Conservation (phyloP, 2,888 invertebrate species). For the Dolichopus griseipennis region DNA sequence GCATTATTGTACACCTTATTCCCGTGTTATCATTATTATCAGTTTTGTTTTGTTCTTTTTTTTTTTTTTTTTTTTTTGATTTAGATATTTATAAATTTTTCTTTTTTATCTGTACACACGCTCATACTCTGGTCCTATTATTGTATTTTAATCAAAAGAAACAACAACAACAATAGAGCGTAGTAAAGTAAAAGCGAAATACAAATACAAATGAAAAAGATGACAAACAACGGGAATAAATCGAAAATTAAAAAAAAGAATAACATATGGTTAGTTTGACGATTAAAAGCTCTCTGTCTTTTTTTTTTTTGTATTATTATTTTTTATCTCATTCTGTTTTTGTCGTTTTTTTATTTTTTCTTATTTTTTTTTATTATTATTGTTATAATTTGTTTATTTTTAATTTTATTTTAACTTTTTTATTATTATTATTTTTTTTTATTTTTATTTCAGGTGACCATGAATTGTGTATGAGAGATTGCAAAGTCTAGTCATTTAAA, state of each 20-base stretch:
- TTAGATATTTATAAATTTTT: too few species aligned
- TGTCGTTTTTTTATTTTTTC: too few species aligned
- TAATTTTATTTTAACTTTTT: neutral
- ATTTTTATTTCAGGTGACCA: neutral
- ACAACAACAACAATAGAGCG: neutral
- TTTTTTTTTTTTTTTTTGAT: too few species aligned
- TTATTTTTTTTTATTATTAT: too few species aligned
- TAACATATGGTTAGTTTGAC: constrained; percentile 1
- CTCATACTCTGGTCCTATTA: too few species aligned
- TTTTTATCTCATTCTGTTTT: too few species aligned
- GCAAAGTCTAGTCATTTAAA: neutral
- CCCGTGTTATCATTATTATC: too few species aligned
- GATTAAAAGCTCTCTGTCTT: neutral
- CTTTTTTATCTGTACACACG: too few species aligned
- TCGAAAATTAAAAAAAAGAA: neutral
- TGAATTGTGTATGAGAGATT: neutral
- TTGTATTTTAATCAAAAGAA: neutral
- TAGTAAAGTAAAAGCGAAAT: neutral
- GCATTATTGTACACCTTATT: too few species aligned
- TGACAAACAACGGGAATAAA: neutral
- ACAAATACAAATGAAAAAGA: neutral
- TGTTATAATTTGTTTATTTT: too few species aligned
- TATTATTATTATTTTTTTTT: neutral
- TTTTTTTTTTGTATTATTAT: too few species aligned
- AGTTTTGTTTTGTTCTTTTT: too few species aligned